Evolutionary conservation across 2,797 vertebrate genomes (phyloP).

Genomic region (Picus viridis): DNA sequence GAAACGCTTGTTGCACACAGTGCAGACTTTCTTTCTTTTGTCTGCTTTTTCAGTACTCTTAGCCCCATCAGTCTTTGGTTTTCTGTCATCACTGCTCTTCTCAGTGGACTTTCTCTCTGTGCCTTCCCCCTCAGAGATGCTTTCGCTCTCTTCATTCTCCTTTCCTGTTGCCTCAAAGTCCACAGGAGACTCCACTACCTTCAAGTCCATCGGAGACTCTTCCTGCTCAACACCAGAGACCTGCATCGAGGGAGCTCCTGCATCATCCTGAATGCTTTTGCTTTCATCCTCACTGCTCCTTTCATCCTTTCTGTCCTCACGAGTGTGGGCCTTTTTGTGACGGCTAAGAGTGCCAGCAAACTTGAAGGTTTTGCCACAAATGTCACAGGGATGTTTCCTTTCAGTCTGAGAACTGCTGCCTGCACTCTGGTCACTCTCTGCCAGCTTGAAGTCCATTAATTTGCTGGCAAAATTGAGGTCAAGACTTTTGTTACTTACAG

Average conservation of each 20-base stretch:
- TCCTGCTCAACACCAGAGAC: slow-evolving; percentile 66
- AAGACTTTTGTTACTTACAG: slow-evolving; percentile 93
- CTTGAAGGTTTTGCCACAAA: slow-evolving; percentile 93
- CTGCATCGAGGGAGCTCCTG: not conserved
- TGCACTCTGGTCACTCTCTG: slow-evolving; percentile 74
- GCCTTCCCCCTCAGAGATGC: slow-evolving; percentile 79
- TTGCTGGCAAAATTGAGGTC: slow-evolving; percentile 95
- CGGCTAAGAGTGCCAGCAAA: slow-evolving; percentile 90
- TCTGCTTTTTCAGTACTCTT: slow-evolving; percentile 86
- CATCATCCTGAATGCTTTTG: slow-evolving; percentile 40
- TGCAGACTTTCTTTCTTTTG: slow-evolving; percentile 98
- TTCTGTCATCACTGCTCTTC: slow-evolving; percentile 89
- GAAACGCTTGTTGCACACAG: slow-evolving; percentile 93
- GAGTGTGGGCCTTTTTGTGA: slow-evolving; percentile 89
- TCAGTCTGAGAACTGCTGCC: slow-evolving; percentile 50
- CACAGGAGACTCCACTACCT: slow-evolving; percentile 71
- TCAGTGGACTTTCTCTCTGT: slow-evolving; percentile 82
- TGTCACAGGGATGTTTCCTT: slow-evolving; percentile 85
- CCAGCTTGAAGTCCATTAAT: slow-evolving; percentile 92
- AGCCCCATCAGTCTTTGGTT: slow-evolving; percentile 84
- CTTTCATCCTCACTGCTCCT: slow-evolving; percentile 70
- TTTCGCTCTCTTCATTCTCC: slow-evolving; percentile 78
- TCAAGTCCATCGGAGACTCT: slow-evolving; percentile 71
- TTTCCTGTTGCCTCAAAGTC: slow-evolving; percentile 70
- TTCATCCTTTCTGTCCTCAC: slow-evolving; percentile 73